Base-by-base conservation (phyloP, 1,140 invertebrate genomes). In the Cepaea nemoralis region DNA sequence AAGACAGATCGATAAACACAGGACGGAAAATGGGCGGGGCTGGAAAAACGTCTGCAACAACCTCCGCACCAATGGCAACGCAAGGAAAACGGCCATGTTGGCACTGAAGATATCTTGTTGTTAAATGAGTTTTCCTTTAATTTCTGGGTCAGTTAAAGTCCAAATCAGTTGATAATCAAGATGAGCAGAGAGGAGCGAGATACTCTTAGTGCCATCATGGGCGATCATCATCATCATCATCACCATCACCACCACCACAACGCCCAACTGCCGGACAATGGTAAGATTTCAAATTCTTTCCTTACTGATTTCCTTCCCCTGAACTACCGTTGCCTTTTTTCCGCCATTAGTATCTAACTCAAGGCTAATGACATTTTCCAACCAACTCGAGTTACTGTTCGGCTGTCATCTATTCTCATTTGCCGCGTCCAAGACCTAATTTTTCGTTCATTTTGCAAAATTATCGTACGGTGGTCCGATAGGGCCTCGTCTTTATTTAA, bases 111-210 rank as follows among this genome's bases (percentile, higher is more conserved):
- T 31, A 39, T 67, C 76, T 67, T 39, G n/a, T 8, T 37, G 16
- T 66, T 63, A 77, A 77, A 77, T 77, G 76, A 66, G 55, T 77
- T 77, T 39, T 69, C 8, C 77, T 31, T 27, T 67, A 69, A 79
- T 69, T 79, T 69, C 69, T 63, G 22, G 66, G 37, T 16, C 5
- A 24, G 22, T 3, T 79, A 69, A 42, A 66, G 3, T 27, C 27
- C 37, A 42, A 14, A 79, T 79, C 63, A 79, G 59, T 69, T 27
- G 1, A n/a, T 79, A 79, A 79, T 79, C 19, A 79, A 79, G 63
- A 79, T 69, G 63, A 79, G 33, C 63, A 69, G 27, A 69, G 77
- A 79, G 59, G 77, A 79, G 48, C 37, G 66, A 22, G 37, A 79
- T 31, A 1, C 24, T 0, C 40, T 79, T 16, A 69, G 19, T 19